Conservation (phyloP, 2,113 vertebrate species). For the Semicossyphus pulcher region DNA sequence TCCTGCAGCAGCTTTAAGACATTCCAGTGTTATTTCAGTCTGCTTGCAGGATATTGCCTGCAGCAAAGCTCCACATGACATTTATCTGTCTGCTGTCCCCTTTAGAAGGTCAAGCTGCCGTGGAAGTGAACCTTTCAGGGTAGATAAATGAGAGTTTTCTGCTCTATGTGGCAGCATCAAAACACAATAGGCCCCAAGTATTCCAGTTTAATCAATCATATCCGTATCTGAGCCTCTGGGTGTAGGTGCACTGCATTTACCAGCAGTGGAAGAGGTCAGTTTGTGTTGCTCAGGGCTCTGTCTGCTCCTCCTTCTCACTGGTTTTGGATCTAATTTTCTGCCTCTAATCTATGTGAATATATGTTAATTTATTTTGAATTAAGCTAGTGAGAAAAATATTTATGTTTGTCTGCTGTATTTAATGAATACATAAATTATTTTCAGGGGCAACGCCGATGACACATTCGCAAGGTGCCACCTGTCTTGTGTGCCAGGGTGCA, state of each 20-base stretch:
- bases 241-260: not conserved
- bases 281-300: not conserved
- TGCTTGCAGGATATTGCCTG: constrained; percentile 30
- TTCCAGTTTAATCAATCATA: constrained; percentile 54
- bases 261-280: not conserved
- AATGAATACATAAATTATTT: constrained; percentile 49
- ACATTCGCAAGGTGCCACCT: constrained; percentile 64
- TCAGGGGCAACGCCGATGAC: constrained; percentile 23
- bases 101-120: constrained; percentile 58
- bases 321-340: not conserved
- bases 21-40: constrained; percentile 23
- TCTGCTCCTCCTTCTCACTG: constrained; percentile 1
- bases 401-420: not conserved
- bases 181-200: constrained; percentile 19
- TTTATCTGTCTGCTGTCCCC: constrained; percentile 48
- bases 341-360: not conserved
- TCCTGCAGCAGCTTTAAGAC: constrained; percentile 6
- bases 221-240: constrained; percentile 5
- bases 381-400: not conserved
- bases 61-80: constrained; percentile 20
- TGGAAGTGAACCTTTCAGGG: constrained; percentile 44
- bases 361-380: not conserved
- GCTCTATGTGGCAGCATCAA: constrained; percentile 13
- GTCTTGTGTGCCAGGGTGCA: constrained; percentile 55
- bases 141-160: constrained; percentile 55